A percentile compares a stretch with the other conserved stretches of the same genome.
These are phyloP conservation scores for Recurvirostra avosetta DNA, from an alignment of 2,113 vertebrate genomes.

Conservation along the genomic window DNA sequence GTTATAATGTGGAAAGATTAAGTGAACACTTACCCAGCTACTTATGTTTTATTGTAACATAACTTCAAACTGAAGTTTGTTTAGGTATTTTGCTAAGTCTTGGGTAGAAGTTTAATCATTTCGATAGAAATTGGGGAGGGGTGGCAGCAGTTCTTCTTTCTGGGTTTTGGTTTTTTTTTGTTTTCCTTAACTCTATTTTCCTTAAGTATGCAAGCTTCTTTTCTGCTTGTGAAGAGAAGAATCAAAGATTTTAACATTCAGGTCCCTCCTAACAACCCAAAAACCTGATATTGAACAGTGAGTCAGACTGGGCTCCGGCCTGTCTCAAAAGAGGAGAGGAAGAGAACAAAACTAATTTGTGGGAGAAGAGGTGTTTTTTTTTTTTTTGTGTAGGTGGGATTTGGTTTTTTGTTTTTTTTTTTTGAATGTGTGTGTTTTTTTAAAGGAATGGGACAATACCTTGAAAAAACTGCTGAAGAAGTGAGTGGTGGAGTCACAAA, in stretches of 20 bases:
- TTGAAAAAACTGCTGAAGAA: not conserved
- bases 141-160: not conserved
- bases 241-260: not conserved
- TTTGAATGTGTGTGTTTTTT: not conserved
- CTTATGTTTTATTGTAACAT: not conserved
- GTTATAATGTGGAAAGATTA: rapidly evolving
- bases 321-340: not conserved
- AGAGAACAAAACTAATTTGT: not conserved
- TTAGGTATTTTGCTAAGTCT: not conserved
- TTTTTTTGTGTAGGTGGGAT: not conserved
- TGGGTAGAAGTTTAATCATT: not conserved
- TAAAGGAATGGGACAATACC: not conserved
- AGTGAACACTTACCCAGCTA: not conserved
- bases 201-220: not conserved
- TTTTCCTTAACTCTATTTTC: not conserved
- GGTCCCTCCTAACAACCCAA: not conserved
- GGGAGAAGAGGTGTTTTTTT: not conserved
- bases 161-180: not conserved
- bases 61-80: not conserved
- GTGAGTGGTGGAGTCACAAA: not conserved
- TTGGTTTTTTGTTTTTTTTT: not conserved
- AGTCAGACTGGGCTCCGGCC: not conserved
- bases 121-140: not conserved
- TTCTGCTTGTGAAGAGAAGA: not conserved
- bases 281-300: not conserved